Base-by-base conservation (phyloP, 1,140 invertebrate species). In the Contarinia nasturtii region DNA sequence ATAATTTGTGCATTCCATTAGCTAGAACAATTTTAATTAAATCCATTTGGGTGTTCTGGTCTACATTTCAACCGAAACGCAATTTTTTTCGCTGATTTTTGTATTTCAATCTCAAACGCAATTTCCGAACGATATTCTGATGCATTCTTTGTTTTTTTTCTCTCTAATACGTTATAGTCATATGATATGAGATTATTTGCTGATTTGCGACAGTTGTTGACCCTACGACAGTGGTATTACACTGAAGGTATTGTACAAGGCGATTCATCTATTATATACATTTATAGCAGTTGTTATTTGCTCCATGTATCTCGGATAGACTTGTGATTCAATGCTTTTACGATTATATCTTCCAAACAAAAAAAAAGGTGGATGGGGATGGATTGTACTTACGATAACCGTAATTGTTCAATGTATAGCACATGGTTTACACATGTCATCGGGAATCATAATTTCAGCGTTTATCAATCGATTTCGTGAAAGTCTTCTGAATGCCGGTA, bases 201-300 rank as follows among this genome's bases (percentile, higher is more conserved):
- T 74, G 51, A 51, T 75, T 48, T 63, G 73, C 20, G 43, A 15
- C 43, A 44, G 22, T 21, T 44, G 17, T 22, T 44, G 43, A 79
- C 77, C 1, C 63, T 80, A 3, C 74, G 72, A 47, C 74, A 78
- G 53, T 77, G 83, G 51, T 81, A 80, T 54, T 83, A 82, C 52
- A 79, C 79, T 1, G 80, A 83, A 55, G 79, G 27, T 27, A n/a
- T 27, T 10, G 27, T 5, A 27, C 27, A 3, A 27, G n/a, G n/a
- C n/a, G n/a, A n/a, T n/a, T n/a, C n/a, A n/a, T n/a, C n/a, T n/a
- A n/a, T n/a, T n/a, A n/a, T n/a, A n/a, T n/a, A n/a, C n/a, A n/a
- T n/a, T n/a, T n/a, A n/a, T n/a, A n/a, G n/a, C n/a, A n/a, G n/a
- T n/a, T n/a, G n/a, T n/a, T n/a, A n/a, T n/a, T n/a, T n/a, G n/a